A percentile compares a stretch with the other conserved stretches of the same genome.
phyloP scores from a whole-genome alignment of 2,113 vertebrate species.

The Rousettus leschenaultii region DNA sequence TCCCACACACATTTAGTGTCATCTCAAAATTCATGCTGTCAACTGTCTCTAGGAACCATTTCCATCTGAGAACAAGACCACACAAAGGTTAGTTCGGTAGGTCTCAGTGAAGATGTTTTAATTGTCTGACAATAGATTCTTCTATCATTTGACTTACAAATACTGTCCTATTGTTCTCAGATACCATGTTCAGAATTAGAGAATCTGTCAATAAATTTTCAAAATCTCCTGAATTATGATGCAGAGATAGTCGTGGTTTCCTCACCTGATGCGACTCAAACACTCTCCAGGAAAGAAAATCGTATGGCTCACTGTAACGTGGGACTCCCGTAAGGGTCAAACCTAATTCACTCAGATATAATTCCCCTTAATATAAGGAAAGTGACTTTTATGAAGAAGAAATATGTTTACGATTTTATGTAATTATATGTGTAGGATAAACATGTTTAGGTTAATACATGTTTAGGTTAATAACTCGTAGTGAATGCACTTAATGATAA shows the following conservation, averaged over 20 bases:
- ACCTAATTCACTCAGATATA: slow-evolving; percentile 23
- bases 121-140: slow-evolving; percentile 85
- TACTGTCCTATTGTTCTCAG: slow-evolving; percentile 74
- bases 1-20: slow-evolving; percentile 95
- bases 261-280: slow-evolving; percentile 61
- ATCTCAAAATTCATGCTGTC: slow-evolving; percentile 85
- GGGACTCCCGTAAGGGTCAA: slow-evolving; percentile 55
- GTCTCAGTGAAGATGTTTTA: slow-evolving; percentile 89
- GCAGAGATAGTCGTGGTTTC: slow-evolving; percentile 29
- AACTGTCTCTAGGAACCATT: slow-evolving; percentile 81
- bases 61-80: slow-evolving; percentile 88
- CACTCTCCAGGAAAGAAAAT: slow-evolving; percentile 20
- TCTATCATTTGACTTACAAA: slow-evolving; percentile 84
- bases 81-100: slow-evolving; percentile 93
- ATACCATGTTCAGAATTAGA: slow-evolving; percentile 74
- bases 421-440: background rate
- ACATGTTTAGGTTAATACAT: slow-evolving; percentile 7
- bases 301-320: background rate
- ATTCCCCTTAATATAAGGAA: slow-evolving; percentile 11
- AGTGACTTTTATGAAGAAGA: slow-evolving; percentile 36
- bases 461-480: background rate
- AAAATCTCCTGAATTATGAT: slow-evolving; percentile 65
- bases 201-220: slow-evolving; percentile 76
- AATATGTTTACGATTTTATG: background rate
- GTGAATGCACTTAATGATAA: background rate